Percentiles rank a stretch among this genome's conserved stretches.
These are phyloP conservation scores for Rotaria macrura DNA, from an alignment of 2,888 invertebrate species.

Conservation along the genomic window DNA sequence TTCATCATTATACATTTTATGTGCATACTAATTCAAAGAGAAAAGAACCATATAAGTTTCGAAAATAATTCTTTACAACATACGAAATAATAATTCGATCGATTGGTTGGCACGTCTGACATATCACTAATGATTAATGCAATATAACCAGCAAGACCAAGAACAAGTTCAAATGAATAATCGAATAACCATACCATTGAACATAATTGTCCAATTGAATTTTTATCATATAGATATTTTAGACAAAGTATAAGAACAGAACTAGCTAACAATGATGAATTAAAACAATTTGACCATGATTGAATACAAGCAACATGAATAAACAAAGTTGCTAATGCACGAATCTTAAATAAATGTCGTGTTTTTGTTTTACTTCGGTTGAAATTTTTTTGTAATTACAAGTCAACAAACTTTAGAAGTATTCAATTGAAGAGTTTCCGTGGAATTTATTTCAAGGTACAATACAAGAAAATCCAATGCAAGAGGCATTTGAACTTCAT, in stretches of 20 bases:
- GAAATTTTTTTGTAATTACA: too few species aligned
- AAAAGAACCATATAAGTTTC: too few species aligned
- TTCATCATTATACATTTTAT: not conserved
- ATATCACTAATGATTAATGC: not conserved
- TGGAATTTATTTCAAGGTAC: not conserved
- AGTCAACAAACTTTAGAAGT: not conserved
- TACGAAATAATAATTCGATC: not conserved
- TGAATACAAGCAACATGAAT: not conserved
- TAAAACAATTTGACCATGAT: constrained; percentile 7
- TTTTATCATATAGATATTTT: not conserved
- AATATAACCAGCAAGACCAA: not conserved
- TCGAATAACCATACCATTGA: not conserved
- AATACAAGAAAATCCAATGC: not conserved
- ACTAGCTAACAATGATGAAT: not conserved
- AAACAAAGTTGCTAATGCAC: not conserved
- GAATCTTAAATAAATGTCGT: not conserved
- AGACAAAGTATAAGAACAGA: not conserved
- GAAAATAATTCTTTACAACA: not conserved
- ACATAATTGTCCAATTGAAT: not conserved
- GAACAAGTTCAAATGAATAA: not conserved
- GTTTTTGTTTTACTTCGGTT: too few species aligned
- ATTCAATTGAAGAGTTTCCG: not conserved
- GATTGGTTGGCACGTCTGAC: not conserved
- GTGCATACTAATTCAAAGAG: not conserved
- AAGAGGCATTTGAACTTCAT: not conserved